Base-by-base conservation (phyloP, 2,797 vertebrate species). In the Echeneis naucrates region DNA sequence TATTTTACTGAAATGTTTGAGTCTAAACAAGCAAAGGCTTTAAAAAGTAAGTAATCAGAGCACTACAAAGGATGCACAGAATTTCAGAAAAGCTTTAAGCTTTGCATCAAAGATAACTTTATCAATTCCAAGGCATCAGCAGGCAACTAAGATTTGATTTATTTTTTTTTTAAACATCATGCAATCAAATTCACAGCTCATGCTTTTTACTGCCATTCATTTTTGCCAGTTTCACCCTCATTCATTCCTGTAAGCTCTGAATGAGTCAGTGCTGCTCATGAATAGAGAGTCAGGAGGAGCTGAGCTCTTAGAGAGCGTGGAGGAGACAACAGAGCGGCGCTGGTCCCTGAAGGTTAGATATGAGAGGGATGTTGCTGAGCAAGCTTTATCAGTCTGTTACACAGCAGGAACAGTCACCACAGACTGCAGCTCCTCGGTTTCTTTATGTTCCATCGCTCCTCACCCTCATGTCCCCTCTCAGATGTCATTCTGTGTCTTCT, bases 281-380 rank as follows among this genome's bases (percentile, higher is more conserved):
- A 81, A 68, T 65, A 62, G 53, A 56, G 55, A 65, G 60, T 64
- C 37, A 11, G 51, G 77, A 56, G 32, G 33, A 60, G 68, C 50
- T 4, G 59, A 55, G 64, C 62, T 75, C 56, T 74, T 53, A 27
- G 35, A 26, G 56, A 68, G 78, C 76, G 83, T 72, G 82, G 77
- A 83, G 86, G 83, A 88, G 88, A 90, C 83, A 85, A 77, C 84
- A 81, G 73, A 81, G 77, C 80, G 65, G 47, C 19, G 1, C 66
- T 27, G 82, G 75, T 90, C 88, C 81, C 87, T 82, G 83, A 91
- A 91, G 90, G 87, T 88, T 85, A 61, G 72, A 83, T 80, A 54
- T 75, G 82, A 90, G 88, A 82, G 74, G 72, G 83, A 87, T 87
- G 87, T 63, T 91, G 90, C 91, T 91, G 89, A 92, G 87, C 87